These are phyloP conservation scores for Australoheros scitulus DNA, from an alignment of 2,113 vertebrate species.

Conservation along the genomic window DNA sequence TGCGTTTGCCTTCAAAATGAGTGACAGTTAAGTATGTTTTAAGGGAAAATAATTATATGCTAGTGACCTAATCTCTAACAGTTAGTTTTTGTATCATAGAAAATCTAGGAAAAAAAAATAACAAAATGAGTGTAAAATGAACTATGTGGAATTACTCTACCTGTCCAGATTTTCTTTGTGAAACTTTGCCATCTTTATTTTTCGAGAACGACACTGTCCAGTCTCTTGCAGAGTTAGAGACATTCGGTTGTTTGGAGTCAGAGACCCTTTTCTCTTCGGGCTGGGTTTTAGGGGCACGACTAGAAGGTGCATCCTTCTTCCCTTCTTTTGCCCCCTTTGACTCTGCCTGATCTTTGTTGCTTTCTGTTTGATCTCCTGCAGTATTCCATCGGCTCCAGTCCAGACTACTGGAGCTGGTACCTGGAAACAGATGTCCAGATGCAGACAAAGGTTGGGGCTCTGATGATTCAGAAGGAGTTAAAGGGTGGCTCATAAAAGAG, in stretches of 20 bases:
- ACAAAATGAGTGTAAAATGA: background rate
- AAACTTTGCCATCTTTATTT: conserved; percentile 81
- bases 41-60: background rate
- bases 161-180: conserved; percentile 87
- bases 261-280: conserved; percentile 85
- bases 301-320: conserved; percentile 84
- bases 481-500: conserved; percentile 80
- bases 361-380: conserved; percentile 53
- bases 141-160: conserved; percentile 66
- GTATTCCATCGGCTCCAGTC: conserved; percentile 73
- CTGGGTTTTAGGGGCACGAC: conserved; percentile 84
- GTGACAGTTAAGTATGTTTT: background rate
- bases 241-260: conserved; percentile 85
- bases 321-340: conserved; percentile 80
- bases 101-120: conserved; percentile 5
- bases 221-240: conserved; percentile 85
- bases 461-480: conserved; percentile 80
- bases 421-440: conserved; percentile 78
- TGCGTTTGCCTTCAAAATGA: background rate
- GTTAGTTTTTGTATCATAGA: background rate
- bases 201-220: conserved; percentile 82
- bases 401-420: conserved; percentile 85
- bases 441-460: conserved; percentile 77
- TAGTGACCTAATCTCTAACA: background rate
- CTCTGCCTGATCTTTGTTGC: conserved; percentile 47